A percentile compares a stretch with the other conserved stretches of the same genome.
Conservation (phyloP, 2,888 invertebrate species). For the Eurytoma californica region DNA sequence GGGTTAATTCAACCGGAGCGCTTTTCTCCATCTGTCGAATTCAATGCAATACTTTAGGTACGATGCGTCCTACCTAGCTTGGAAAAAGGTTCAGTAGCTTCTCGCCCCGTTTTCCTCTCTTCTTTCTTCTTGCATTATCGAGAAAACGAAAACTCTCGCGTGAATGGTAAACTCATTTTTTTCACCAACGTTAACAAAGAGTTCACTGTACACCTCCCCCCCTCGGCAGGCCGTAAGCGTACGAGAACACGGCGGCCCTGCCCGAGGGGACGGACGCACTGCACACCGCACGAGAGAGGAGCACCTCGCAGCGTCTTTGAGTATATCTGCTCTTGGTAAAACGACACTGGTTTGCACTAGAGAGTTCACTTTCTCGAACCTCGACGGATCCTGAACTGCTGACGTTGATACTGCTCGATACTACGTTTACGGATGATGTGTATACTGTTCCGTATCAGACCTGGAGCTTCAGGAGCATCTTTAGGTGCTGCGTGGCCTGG, state of each 20-base stretch:
- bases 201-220: neutral
- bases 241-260: neutral
- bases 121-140: slow-evolving; percentile 5
- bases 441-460: slow-evolving; percentile 66
- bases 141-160: neutral
- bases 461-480: slow-evolving; percentile 71
- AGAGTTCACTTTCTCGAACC: slow-evolving; percentile 42
- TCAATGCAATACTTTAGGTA: slow-evolving; percentile 51
- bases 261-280: slow-evolving; percentile 26
- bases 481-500: slow-evolving; percentile 68
- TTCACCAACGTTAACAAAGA: neutral
- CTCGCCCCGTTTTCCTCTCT: neutral
- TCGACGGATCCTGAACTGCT: slow-evolving; percentile 3
- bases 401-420: neutral
- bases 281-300: slow-evolving; percentile 19
- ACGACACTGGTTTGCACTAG: slow-evolving; percentile 40
- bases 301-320: slow-evolving; percentile 15
- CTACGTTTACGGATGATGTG: slow-evolving; percentile 52
- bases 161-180: too few species aligned
- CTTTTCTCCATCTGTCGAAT: slow-evolving; percentile 25
- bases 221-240: too few species aligned
- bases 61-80: slow-evolving; percentile 43
- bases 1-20: slow-evolving; percentile 47
- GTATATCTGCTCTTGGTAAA: slow-evolving; percentile 32
- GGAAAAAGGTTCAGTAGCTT: slow-evolving; percentile 33